Conservation (phyloP, 2,888 invertebrate genomes). For the Mesochorus sp. region DNA sequence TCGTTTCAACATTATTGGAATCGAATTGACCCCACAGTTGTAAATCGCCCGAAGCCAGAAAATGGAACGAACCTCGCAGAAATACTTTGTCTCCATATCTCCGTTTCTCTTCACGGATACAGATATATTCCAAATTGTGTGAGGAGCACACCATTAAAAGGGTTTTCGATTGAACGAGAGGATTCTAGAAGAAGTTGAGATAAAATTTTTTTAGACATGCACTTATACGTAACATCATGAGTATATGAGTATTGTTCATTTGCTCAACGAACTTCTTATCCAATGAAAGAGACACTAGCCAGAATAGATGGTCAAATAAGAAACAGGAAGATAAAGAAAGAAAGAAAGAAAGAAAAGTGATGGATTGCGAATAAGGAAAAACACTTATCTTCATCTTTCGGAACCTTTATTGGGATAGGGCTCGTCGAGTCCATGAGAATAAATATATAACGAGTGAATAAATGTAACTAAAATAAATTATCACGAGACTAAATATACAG, state of each 20-base stretch:
- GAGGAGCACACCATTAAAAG: constrained; percentile 8
- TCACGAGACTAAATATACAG: not conserved
- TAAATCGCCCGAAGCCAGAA: constrained; percentile 15
- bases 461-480: not conserved
- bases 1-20: constrained; percentile 52
- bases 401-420: not conserved
- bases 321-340: not conserved
- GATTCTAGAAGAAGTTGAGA: constrained; percentile 1
- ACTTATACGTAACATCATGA: not conserved
- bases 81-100: not conserved
- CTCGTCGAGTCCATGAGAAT: too few relatives aligned
- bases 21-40: constrained; percentile 52
- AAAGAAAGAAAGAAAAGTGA: not conserved
- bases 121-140: not conserved
- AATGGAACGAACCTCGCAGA: constrained; percentile 18
- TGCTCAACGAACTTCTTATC: constrained; percentile 11
- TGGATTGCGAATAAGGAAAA: constrained; percentile 19
- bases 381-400: constrained; percentile 27
- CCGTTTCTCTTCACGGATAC: not conserved
- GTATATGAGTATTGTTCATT: not conserved
- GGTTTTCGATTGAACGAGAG: not conserved
- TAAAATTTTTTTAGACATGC: constrained; percentile 14
- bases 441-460: not conserved
- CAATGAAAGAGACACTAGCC: not conserved
- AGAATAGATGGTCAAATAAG: constrained; percentile 15